These are phyloP conservation scores for Nemopilema nomurai DNA, from an alignment of 30 jellyfish, hydroid and myxozoan species.

Conservation along the genomic window DNA sequence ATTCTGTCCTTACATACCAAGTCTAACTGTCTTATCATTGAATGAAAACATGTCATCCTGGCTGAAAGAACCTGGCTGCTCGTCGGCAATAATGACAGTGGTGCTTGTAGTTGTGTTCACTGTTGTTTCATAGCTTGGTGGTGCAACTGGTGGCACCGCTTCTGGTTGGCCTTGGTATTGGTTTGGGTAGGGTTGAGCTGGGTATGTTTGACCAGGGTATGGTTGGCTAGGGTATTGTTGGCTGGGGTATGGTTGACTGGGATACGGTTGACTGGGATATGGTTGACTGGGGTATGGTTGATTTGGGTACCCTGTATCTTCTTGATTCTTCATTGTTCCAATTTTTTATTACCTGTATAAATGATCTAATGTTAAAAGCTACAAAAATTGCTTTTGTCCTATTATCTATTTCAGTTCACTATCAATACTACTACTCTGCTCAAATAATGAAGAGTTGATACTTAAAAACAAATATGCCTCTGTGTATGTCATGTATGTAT, in stretches of 20 bases:
- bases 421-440: too few relatives aligned
- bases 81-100: not conserved
- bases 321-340: not conserved
- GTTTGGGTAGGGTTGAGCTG: slow-evolving; percentile 20
- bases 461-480: too few relatives aligned
- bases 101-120: not conserved
- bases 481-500: too few relatives aligned
- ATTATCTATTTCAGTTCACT: too few relatives aligned
- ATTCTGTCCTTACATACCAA: not conserved
- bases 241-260: not conserved
- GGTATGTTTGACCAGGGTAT: slow-evolving; percentile 20
- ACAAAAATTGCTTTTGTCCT: too few relatives aligned
- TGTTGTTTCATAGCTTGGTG: slow-evolving; percentile 10
- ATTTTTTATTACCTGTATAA: not conserved
- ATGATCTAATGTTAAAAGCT: not conserved
- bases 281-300: not conserved
- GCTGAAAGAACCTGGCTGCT: not conserved
- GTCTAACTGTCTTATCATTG: slow-evolving; percentile 12
- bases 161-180: slow-evolving; percentile 3
- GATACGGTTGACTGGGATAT: not conserved
- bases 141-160: slow-evolving; percentile 5
- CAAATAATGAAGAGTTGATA: too few relatives aligned
- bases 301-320: not conserved
- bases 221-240: slow-evolving; percentile 10
- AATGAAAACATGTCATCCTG: slow-evolving; percentile 16